Conservation (phyloP, 2,113 vertebrate species). For the Corvus hawaiiensis region DNA sequence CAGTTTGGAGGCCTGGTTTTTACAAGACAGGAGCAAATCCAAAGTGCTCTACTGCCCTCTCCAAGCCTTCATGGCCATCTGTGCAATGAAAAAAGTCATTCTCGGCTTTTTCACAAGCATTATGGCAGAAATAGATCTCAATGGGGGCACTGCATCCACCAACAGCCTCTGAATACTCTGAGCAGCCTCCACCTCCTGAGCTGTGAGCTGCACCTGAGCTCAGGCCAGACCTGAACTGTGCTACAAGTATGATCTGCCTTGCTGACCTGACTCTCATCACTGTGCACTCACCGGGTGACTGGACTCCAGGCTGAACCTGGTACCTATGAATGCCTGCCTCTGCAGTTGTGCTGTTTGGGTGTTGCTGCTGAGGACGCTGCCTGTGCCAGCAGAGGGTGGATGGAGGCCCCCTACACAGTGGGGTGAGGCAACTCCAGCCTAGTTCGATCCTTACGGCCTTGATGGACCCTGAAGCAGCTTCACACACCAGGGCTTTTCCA, state of each 20-base stretch:
- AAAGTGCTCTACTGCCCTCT: background rate
- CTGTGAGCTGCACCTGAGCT: background rate
- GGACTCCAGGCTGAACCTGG: background rate
- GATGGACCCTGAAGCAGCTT: background rate
- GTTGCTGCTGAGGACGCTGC: background rate
- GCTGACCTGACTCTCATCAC: background rate
- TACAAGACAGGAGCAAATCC: background rate
- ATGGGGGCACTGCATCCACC: background rate
- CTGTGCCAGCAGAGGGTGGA: background rate
- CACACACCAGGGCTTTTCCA: background rate
- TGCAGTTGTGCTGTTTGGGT: fast-evolving
- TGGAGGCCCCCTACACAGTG: fast-evolving
- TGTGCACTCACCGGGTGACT: background rate
- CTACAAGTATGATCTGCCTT: background rate
- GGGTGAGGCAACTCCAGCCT: background rate
- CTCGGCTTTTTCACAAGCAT: background rate
- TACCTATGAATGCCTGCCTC: background rate
- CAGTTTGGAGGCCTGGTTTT: background rate
- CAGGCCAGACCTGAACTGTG: background rate
- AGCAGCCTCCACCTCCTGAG: background rate
- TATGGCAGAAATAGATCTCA: background rate
- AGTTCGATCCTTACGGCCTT: fast-evolving
- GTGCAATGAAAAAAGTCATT: background rate
- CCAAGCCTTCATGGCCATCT: background rate
- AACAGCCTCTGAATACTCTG: background rate